phyloP scores from a whole-genome alignment of 2,888 invertebrate genomes.

The Watsonalla cultraria region DNA sequence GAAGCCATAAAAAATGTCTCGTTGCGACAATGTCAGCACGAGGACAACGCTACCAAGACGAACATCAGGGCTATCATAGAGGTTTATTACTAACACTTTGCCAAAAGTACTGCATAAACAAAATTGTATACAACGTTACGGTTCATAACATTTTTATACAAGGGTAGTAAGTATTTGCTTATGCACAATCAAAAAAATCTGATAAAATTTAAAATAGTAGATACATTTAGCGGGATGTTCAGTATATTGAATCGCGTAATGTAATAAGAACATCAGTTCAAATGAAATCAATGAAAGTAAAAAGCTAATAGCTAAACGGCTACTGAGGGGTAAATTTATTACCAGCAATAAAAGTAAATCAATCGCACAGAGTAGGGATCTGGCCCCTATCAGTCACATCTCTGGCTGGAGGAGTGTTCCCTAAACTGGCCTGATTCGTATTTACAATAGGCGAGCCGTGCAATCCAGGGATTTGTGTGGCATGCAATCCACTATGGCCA shows the following conservation, averaged over 20 bases:
- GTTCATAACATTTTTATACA: conserved; percentile 18
- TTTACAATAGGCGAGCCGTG: conserved; percentile 29
- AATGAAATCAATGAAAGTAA: conserved; percentile 16
- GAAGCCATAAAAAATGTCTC: conserved; percentile 44
- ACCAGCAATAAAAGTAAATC: conserved; percentile 66
- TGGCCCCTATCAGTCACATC: conserved; percentile 51
- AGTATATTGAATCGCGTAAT: too few species aligned
- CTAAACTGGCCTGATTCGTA: conserved; percentile 37
- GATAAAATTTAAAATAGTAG: too few species aligned
- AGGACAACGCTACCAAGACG: conserved; percentile 20
- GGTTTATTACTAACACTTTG: conserved; percentile 16
- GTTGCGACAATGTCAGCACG: conserved; percentile 34
- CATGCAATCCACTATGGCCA: not conserved
- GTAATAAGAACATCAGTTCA: not conserved
- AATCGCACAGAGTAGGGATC: conserved; percentile 54
- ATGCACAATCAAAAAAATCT: too few species aligned
- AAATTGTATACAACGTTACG: conserved; percentile 19
- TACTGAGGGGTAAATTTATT: conserved; percentile 54
- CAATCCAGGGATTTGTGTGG: conserved; percentile 8
- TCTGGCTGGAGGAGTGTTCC: conserved; percentile 30
- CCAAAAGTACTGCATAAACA: conserved; percentile 14
- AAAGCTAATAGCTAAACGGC: conserved; percentile 13
- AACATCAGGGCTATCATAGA: conserved; percentile 22
- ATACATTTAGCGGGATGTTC: too few species aligned
- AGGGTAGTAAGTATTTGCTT: conserved; percentile 12